Evolutionary conservation across 2,888 invertebrate species (phyloP).

Genomic region (Polietes domitor): DNA sequence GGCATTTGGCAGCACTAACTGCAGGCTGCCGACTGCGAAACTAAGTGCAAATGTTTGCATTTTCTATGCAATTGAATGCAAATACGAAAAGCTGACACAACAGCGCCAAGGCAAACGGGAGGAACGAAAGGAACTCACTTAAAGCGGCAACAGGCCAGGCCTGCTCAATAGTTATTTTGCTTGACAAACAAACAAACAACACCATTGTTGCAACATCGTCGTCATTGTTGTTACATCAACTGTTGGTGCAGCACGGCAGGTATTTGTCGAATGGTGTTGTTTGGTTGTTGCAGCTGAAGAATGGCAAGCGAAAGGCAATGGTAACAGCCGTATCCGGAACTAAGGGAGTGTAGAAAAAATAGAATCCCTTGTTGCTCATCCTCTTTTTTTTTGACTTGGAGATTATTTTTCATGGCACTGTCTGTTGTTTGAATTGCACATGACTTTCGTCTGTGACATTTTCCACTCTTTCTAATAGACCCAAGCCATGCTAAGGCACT

Average conservation of each 20-base stretch:
- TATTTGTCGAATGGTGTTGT: not conserved
- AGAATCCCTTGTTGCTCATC: conserved; percentile 70
- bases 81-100: conserved; percentile 52
- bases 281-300: not conserved
- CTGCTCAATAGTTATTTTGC: conserved; percentile 33
- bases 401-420: not conserved
- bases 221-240: conserved; percentile 1
- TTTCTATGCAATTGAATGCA: conserved; percentile 71
- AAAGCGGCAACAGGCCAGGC: conserved; percentile 47
- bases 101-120: not conserved
- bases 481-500: no score
- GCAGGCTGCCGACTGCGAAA: conserved; percentile 55
- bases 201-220: conserved; percentile 3
- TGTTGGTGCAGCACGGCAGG: conserved; percentile 4
- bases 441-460: conserved; percentile 56
- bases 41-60: conserved; percentile 69
- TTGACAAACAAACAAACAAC: conserved; percentile 41
- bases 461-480: not conserved
- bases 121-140: conserved; percentile 37
- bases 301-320: conserved; percentile 39
- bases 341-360: conserved; percentile 49
- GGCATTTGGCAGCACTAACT: conserved; percentile 38
- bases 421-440: not conserved
- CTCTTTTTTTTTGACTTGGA: conserved; percentile 44
- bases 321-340: conserved; percentile 68